Evolutionary conservation across 2,888 invertebrate genomes (phyloP).

Genomic region (Creontiades dilutus): DNA sequence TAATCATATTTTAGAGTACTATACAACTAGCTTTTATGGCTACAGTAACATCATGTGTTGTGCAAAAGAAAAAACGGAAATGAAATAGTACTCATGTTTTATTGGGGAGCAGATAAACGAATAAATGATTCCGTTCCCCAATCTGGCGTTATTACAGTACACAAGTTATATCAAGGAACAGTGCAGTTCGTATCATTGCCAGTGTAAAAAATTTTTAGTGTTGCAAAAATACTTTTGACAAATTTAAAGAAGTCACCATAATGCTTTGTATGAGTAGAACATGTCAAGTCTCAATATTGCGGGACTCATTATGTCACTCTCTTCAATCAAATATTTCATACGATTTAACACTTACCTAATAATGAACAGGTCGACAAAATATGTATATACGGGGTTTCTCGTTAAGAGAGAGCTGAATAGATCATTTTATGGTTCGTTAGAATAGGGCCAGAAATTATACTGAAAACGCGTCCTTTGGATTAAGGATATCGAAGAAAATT

Average conservation of each 20-base stretch:
- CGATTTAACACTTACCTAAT: too few species aligned
- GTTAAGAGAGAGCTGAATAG: too few species aligned
- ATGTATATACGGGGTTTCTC: too few species aligned
- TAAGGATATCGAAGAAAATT: too few species aligned
- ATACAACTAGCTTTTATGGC: constrained; percentile 54
- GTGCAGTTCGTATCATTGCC: constrained; percentile 28
- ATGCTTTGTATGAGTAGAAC: not conserved
- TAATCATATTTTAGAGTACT: constrained; percentile 45
- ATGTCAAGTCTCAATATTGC: too few species aligned
- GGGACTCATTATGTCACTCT: too few species aligned
- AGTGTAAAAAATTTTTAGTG: constrained; percentile 14
- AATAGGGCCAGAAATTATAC: too few species aligned
- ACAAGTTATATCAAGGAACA: not conserved
- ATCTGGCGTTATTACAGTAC: not conserved
- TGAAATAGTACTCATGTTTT: not conserved
- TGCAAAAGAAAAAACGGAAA: constrained; percentile 40
- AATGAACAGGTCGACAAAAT: too few species aligned
- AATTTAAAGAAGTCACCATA: constrained; percentile 1
- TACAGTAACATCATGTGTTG: constrained; percentile 47
- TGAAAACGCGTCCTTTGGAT: too few species aligned
- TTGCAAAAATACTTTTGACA: constrained; percentile 14
- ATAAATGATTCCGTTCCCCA: constrained; percentile 15
- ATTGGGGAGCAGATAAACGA: not conserved
- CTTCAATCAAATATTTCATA: too few species aligned
- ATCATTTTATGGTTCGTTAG: too few species aligned